Base-by-base conservation (phyloP, 2,888 invertebrate species). In the Agriopis marginaria region DNA sequence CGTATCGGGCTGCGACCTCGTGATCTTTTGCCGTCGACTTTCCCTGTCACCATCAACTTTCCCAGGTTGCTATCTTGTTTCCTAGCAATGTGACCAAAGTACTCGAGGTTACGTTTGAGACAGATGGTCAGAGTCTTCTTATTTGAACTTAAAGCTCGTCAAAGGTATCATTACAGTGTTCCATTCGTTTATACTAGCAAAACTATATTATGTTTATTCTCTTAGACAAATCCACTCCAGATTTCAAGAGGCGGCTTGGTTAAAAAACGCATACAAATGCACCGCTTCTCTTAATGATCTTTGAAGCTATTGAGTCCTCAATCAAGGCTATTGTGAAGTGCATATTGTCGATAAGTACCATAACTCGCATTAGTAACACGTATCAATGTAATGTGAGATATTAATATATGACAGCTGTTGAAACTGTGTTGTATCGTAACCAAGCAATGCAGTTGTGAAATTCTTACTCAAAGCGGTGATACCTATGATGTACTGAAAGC, bases 171-270 rank as follows among this genome's bases (percentile, higher is more conserved):
- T 32, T 32, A 4, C 32, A 32, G 4, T 54, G 2, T 39, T 23
- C 2, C 39, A 12, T 89, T 89, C 92, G 88, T 93, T 92, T 91
- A 32, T 54, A 11, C 39, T 40, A 40, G 7, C 40, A 55, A 55
- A 14, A 55, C 40, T 40, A 14, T 55, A n/a, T n/a, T 55, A n/a
- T n/a, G 4, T 11, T 8, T 40, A 56, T 42, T 17, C 9, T 42
- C 11, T 56, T 32, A n/a, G 84, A 90, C 87, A 87, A 88, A 90
- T 89, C 76, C 84, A 75, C 78, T 84, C 83, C 85, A 86, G 83
- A 82, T 82, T 73, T 80, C 80, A 79, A 85, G 79, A 81, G 81
- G 78, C 81, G 82, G 83, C 77, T 76, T 74, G 78, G 81, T 84
- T 82, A 80, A 84, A 83, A 83, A 78, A 79, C 79, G 68, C 82